Evolutionary conservation across 1,140 invertebrate species (phyloP), one percentile per base, ranked within the genome.

Genomic region (Arctopsyche grandis): DNA sequence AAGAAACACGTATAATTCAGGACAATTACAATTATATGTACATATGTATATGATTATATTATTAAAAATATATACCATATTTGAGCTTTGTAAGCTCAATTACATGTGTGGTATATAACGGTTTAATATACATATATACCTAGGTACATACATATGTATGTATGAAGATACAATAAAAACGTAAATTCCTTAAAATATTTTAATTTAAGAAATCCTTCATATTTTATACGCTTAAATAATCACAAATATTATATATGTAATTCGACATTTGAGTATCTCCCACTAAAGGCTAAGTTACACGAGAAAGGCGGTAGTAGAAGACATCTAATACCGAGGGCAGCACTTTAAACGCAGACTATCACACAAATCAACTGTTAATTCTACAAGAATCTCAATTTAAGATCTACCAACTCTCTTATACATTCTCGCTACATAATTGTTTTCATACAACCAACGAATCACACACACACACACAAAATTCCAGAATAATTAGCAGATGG

Each of bases 231-330:
- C 29, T 38, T 38, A 38, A 38, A 38, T 38, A 38, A 38, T 38
- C 29, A 7, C 29, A 4, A 7, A 38, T 38, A 1, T 4, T 4
- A 38, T 38, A 1, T 38, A 38, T 38, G 29, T 38, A 4, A 38
- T 38, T 38, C 29, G 21, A 52, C 48, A 16, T 52, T 52, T 52
- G 48, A 52, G 48, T 5, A 52, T 5, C 16, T 4, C 16, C 12
- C 3, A 22, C 19, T 60, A 26, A 22, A 21, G 22, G 24, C 9
- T 29, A 22, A 22, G 63, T 66, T 66, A 66, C 63, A 66, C 24
- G 24, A 66, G 63, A 66, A 66, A 66, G 63, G 63, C 63, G 63
- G 63, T 66, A 66, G 63, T 22, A 21, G 63, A 26, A 29, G 63
- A 24, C 63, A 12, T 66, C 63, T 66, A 24, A 29, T 66, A 66